Conservation (phyloP, 2,113 vertebrate genomes). For the Phylloscopus trochiloides region DNA sequence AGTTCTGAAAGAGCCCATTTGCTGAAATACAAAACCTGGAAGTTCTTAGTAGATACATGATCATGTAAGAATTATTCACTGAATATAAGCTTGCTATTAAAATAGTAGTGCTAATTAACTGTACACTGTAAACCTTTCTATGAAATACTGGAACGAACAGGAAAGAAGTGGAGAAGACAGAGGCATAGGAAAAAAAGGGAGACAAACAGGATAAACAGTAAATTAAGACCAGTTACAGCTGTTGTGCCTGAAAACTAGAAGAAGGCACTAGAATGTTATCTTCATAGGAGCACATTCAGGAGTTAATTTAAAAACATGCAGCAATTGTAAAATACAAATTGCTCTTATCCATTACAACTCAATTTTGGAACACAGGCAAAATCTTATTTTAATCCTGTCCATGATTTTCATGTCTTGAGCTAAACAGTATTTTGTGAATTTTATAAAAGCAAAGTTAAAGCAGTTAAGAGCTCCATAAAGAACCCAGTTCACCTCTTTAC, state of each 20-base stretch:
- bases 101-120: not conserved
- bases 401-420: not conserved
- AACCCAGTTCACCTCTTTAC: not conserved
- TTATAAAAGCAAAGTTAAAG: not conserved
- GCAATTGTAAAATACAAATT: not conserved
- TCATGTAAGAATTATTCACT: not conserved
- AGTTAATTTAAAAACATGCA: not conserved
- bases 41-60: not conserved
- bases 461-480: not conserved
- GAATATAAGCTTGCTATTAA: not conserved
- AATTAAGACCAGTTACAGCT: not conserved
- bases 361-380: not conserved
- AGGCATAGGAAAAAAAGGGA: not conserved
- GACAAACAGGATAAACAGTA: not conserved
- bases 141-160: not conserved
- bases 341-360: not conserved
- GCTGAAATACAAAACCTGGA: not conserved
- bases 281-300: not conserved
- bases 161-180: not conserved
- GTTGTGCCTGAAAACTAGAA: not conserved
- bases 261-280: not conserved
- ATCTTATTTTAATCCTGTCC: not conserved
- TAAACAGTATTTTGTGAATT: not conserved
- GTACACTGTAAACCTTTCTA: not conserved
- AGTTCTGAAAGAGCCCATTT: not conserved